Evolutionary conservation across 35 echinoderm and acorn worm genomes (phyloP).

Genomic region (Heliocidaris erythrogramma): DNA sequence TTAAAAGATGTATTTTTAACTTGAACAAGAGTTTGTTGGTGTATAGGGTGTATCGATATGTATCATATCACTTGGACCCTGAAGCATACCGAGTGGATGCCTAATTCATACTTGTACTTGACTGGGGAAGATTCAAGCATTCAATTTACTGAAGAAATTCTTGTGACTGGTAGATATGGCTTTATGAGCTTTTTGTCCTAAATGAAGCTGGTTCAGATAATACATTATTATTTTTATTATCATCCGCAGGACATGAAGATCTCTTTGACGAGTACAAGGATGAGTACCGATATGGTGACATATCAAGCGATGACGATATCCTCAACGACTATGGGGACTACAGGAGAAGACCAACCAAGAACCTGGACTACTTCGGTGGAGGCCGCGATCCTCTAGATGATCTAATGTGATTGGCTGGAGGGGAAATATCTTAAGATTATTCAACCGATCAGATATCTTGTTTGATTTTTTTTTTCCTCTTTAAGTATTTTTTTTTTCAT

Average conservation of each 20-base stretch:
- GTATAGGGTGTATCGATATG: too few relatives aligned
- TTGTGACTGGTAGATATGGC: too few relatives aligned
- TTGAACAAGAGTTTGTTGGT: too few relatives aligned
- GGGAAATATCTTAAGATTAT: not conserved
- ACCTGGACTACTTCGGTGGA: slow-evolving; percentile 36
- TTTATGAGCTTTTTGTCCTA: not conserved
- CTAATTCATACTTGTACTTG: too few relatives aligned
- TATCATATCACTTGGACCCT: too few relatives aligned
- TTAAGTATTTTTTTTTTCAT: not conserved
- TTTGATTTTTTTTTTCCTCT: not conserved
- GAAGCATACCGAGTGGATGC: too few relatives aligned
- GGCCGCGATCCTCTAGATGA: slow-evolving; percentile 14
- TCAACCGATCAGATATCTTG: slow-evolving; percentile 10
- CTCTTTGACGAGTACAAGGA: slow-evolving; percentile 81
- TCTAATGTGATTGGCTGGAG: slow-evolving; percentile 38
- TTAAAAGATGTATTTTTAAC: too few relatives aligned
- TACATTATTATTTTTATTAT: not conserved
- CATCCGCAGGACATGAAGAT: slow-evolving; percentile 68
- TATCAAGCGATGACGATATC: slow-evolving; percentile 75
- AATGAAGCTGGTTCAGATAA: not conserved
- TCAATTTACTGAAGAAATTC: too few relatives aligned
- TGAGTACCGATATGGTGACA: slow-evolving; percentile 77
- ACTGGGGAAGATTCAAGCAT: too few relatives aligned
- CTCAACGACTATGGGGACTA: slow-evolving; percentile 39
- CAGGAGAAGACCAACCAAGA: slow-evolving; percentile 26